Evolutionary conservation across 2,888 invertebrate genomes (phyloP), one percentile per base, ranked within the genome.

Genomic region (Cartodere bifasciata): DNA sequence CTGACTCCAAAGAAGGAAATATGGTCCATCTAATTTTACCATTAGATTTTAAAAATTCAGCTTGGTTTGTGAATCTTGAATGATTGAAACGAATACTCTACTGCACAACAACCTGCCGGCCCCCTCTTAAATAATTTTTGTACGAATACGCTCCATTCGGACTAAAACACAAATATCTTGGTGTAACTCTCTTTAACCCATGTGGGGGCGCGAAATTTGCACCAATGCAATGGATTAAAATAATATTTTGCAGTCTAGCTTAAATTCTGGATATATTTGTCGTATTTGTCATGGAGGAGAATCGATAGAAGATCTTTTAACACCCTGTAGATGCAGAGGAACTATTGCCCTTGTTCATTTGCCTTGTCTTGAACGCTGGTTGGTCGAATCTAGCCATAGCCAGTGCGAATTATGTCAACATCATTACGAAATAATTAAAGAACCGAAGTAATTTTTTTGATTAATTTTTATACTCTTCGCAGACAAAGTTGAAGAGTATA

Each of bases 351-450:
- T 65, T 32, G 62, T 67, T n/a, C 70, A 70, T 51, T 45, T 67
- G 11, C 59, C 64, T 23, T 72, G 72, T 44, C 50, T 72, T 34
- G 70, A 71, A 47, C 56, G 58, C 25, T 72, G 71, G 71, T 55
- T 72, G 3, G 63, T 64, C 23, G 65, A 68, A 45, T 65, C 65
- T 2, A 62, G 64, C 13, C 55, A 58, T 29, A 65, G 63, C 35
- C 48, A 49, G 16, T 73, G 72, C 49, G 72, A 73, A 50, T 53
- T 73, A 14, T 73, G 72, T 50, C 56, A 63, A 35, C 65, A 65
- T 45, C 58, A 61, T 35, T 72, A 63, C 47, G 48, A 59, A 28
- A 59, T 68, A 9, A 48, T 60, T 22, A 55, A 65, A 34, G 54
- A 56, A 43, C 62, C 63, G 3, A 56, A 48, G 58, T 59, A 48